Evolutionary conservation across 1,140 invertebrate species (phyloP).

Genomic region (Vanessa atalanta): DNA sequence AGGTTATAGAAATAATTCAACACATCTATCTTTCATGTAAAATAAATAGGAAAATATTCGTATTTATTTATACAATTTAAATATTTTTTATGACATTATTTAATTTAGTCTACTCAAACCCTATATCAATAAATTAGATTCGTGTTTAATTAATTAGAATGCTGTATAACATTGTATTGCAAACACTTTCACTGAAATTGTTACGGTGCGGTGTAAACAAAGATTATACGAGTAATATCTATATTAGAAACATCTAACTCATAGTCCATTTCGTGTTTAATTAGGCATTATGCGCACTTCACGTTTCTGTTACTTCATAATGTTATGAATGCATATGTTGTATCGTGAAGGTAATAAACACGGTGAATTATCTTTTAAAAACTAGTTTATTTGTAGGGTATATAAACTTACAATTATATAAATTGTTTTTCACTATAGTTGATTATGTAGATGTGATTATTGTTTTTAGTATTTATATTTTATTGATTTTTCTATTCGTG

Average conservation of each 20-base stretch:
- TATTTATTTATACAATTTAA: no score
- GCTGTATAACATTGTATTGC: neutral
- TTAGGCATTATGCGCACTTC: slow-evolving; percentile 8
- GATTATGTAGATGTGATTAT: no score
- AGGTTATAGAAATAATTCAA: no score
- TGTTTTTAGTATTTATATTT: neutral
- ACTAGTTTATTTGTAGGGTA: neutral
- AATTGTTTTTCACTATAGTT: neutral
- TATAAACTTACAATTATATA: neutral
- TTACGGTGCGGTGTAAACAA: slow-evolving; percentile 16
- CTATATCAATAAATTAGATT: neutral
- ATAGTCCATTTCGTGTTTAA: slow-evolving; percentile 17
- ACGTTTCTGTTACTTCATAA: slow-evolving; percentile 11
- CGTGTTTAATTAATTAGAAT: neutral
- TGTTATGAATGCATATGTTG: neutral
- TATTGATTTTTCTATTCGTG: neutral
- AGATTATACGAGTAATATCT: slow-evolving; percentile 9
- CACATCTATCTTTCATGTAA: no score
- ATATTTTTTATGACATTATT: no score
- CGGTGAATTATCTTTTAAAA: neutral
- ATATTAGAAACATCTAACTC: slow-evolving; percentile 15
- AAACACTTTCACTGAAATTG: slow-evolving; percentile 6
- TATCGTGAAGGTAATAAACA: neutral
- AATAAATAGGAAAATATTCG: no score
- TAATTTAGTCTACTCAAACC: neutral